phyloP scores from a whole-genome alignment of 2,797 vertebrate genomes.

The Sarcophilus harrisii region DNA sequence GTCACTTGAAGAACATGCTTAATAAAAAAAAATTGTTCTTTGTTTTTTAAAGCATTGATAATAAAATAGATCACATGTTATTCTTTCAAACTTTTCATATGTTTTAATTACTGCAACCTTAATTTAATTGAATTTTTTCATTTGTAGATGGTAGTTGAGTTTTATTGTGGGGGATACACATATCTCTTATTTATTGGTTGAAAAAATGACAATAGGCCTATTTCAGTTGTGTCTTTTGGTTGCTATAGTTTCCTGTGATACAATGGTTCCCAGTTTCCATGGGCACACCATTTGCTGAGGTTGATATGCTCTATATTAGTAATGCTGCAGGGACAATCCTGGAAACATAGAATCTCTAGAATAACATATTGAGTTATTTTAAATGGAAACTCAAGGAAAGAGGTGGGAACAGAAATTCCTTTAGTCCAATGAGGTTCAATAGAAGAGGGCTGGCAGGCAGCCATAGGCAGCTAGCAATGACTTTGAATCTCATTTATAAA shows the following conservation, averaged over 20 bases:
- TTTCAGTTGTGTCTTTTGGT: constrained; percentile 74
- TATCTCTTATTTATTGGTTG: constrained; percentile 69
- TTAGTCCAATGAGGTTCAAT: constrained; percentile 2
- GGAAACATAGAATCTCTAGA: background rate
- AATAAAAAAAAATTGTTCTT: constrained; percentile 39
- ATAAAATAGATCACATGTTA: constrained; percentile 33
- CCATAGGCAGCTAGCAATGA: background rate
- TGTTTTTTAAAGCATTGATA: constrained; percentile 6
- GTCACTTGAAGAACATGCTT: constrained; percentile 66
- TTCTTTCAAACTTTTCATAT: constrained; percentile 47
- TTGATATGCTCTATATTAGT: constrained; percentile 66
- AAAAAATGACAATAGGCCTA: constrained; percentile 74
- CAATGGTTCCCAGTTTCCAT: constrained; percentile 77
- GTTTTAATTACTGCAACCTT: constrained; percentile 31
- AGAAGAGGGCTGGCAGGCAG: constrained; percentile 23
- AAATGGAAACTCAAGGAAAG: constrained; percentile 38
- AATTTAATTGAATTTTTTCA: constrained; percentile 57
- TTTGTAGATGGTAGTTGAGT: constrained; percentile 58
- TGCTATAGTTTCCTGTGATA: constrained; percentile 78
- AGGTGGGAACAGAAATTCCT: background rate
- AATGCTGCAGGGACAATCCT: background rate
- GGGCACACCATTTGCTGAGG: constrained; percentile 73
- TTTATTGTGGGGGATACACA: constrained; percentile 57
- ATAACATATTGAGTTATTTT: constrained; percentile 15
- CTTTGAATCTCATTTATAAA: background rate